phyloP scores from a whole-genome alignment of 2,888 invertebrate genomes.

The Patella depressa region DNA sequence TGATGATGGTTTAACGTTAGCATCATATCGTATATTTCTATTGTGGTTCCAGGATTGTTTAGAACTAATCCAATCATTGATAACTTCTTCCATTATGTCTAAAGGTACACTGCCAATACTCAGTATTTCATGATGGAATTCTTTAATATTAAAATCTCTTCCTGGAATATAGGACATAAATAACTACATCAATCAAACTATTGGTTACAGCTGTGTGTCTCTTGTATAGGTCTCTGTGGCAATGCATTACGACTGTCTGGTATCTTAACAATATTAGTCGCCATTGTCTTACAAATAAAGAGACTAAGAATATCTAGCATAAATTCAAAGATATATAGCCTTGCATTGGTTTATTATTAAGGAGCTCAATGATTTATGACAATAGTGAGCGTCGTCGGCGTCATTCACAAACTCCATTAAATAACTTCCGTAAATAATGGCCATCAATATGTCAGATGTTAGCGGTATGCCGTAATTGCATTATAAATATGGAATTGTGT shows the following conservation, averaged over 20 bases:
- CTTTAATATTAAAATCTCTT: constrained; percentile 57
- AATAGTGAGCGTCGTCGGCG: too few species aligned
- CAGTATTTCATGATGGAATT: constrained; percentile 67
- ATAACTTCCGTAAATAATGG: too few species aligned
- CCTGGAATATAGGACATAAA: constrained; percentile 34
- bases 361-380: too few species aligned
- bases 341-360: too few species aligned
- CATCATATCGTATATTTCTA: not conserved
- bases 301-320: too few species aligned
- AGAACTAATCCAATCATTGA: constrained; percentile 46
- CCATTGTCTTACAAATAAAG: too few species aligned
- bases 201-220: not conserved
- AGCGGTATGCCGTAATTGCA: too few species aligned
- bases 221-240: not conserved
- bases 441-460: too few species aligned
- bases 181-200: not conserved
- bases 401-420: too few species aligned
- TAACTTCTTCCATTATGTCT: constrained; percentile 55
- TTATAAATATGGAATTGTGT: too few species aligned
- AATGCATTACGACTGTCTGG: not conserved
- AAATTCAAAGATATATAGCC: too few species aligned
- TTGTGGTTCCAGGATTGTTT: constrained; percentile 17
- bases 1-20: not conserved
- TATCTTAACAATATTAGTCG: too few species aligned
- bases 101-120: constrained; percentile 57